Conservation (phyloP, 92 coral and sea anemone genomes). For the Chrysogorgia sp. region DNA sequence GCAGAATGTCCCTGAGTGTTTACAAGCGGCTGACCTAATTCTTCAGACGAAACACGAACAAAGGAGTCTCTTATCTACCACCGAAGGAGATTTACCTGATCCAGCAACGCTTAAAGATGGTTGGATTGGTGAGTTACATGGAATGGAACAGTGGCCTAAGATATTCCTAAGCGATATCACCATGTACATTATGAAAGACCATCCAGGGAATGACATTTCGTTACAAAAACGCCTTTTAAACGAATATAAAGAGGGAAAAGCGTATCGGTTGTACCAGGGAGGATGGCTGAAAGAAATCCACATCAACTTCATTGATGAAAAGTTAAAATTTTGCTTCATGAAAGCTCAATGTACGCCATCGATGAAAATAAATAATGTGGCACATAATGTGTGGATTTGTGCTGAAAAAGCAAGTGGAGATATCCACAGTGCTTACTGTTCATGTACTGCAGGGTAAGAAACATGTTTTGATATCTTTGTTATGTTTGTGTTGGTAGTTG, state of each 20-base stretch:
- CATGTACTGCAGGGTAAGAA: too few relatives aligned
- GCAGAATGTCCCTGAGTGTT: background rate
- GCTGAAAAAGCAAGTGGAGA: too few relatives aligned
- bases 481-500: background rate
- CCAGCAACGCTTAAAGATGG: background rate
- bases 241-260: conserved; percentile 62
- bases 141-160: conserved; percentile 46
- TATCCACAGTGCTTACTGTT: too few relatives aligned
- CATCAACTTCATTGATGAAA: background rate
- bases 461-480: too few relatives aligned
- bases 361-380: too few relatives aligned
- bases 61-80: background rate
- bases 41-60: background rate
- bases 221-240: conserved; percentile 49
- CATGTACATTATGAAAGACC: conserved; percentile 49
- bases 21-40: conserved; percentile 1
- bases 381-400: too few relatives aligned
- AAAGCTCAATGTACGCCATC: conserved; percentile 20
- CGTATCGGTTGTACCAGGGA: conserved; percentile 37
- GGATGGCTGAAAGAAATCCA: conserved; percentile 2
- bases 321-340: background rate
- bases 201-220: conserved; percentile 44
- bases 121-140: conserved; percentile 42
- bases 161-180: conserved; percentile 45
- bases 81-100: conserved; percentile 1